Conservation (phyloP, 2,888 invertebrate species). For the Cheilosia scutellata region DNA sequence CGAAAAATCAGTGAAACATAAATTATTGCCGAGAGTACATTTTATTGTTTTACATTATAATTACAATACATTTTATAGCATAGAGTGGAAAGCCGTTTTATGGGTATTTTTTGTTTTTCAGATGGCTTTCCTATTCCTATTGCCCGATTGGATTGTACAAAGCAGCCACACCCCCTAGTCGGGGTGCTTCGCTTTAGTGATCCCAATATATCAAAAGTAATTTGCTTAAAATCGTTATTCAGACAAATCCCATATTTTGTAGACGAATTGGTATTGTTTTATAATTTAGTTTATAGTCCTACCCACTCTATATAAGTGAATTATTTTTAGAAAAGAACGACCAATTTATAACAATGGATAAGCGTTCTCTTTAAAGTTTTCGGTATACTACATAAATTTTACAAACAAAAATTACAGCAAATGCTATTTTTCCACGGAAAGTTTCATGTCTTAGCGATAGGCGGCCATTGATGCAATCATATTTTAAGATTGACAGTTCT, state of each 20-base stretch:
- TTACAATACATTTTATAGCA: conserved; percentile 62
- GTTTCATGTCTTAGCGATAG: too few relatives aligned
- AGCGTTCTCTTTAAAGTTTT: too few relatives aligned
- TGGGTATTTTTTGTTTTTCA: conserved; percentile 19
- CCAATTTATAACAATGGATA: too few relatives aligned
- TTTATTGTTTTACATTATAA: conserved; percentile 76
- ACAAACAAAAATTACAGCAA: too few relatives aligned
- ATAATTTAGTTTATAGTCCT: too few relatives aligned
- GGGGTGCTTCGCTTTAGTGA: conserved; percentile 24
- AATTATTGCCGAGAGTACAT: conserved; percentile 71
- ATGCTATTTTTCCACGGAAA: too few relatives aligned
- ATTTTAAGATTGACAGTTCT: too few relatives aligned
- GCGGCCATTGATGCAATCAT: too few relatives aligned
- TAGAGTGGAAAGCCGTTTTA: conserved; percentile 50
- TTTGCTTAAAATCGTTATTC: conserved; percentile 15
- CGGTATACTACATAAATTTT: too few relatives aligned
- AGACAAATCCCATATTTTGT: conserved; percentile 2
- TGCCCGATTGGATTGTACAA: not conserved
- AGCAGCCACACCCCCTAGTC: conserved; percentile 6
- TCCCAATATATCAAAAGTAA: conserved; percentile 40
- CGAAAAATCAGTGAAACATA: conserved; percentile 72
- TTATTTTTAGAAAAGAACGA: too few relatives aligned
- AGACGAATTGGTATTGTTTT: too few relatives aligned
- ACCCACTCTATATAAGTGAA: too few relatives aligned
- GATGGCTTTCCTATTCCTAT: not conserved